Evolutionary conservation across 2,797 vertebrate genomes (phyloP), one percentile per base, ranked within the genome.

Genomic region (Erpetoichthys calabaricus): DNA sequence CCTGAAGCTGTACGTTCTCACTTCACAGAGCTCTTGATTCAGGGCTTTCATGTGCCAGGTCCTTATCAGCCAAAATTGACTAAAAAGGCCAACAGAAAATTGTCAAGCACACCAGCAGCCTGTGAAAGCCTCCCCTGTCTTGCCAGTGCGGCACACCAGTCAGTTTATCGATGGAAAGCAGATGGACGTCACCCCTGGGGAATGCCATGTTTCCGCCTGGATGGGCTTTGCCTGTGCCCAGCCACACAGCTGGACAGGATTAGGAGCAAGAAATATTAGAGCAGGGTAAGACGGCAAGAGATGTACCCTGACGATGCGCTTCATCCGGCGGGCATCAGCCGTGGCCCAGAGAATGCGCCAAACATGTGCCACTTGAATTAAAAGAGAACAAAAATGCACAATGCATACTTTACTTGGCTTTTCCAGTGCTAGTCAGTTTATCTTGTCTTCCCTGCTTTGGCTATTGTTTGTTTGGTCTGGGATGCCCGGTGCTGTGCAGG

Each of bases 391-490:
- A 25, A 25, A 25, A 25, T 25, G 25, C 25, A 25, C 25, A 25
- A 25, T 25, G 25, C 25, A 25, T 25, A 25, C 25, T 25, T 25
- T 25, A 1, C 25, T 25, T 25, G 25, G 25, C 58, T 51, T 53
- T 60, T 59, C 60, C 52, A 44, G 5, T 58, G 58, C 56, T 62
- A 43, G 63, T 60, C 2, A n/a, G 53, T 70, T 77, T 83, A 85
- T 84, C 80, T 72, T 72, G 51, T 45, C 64, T 65, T 77, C 74
- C 71, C 75, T 80, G 79, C 68, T 78, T 74, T 70, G 65, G 62
- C 66, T 64, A 57, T 62, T 63, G 67, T 70, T 73, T 53, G 67
- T 62, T 62, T 59, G 54, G 62, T 62, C 59, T 68, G 56, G 60
- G 53, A 64, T 63, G 56, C 53, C 58, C 63, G 63, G 70, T 68